Evolutionary conservation across 2,888 invertebrate genomes (phyloP), one percentile per base, ranked within the genome.

Genomic region (Zaprionus obscuricornis): DNA sequence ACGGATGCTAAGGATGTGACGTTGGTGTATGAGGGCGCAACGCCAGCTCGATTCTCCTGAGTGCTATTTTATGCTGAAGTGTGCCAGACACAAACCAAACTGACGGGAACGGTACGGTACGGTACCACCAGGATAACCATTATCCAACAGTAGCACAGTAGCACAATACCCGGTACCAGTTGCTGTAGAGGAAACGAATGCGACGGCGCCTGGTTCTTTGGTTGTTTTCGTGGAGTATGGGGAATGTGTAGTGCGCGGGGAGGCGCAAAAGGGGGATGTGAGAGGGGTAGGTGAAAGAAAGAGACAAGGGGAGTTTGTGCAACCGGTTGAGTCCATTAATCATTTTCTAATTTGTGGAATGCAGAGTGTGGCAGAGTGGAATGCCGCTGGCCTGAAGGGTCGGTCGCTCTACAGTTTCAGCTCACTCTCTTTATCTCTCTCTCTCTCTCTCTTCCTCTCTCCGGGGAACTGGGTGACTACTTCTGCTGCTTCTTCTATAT

Each of bases 281-380:
- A 29, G 34, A 20, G 14, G 52, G 50, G n/a, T 5, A 4, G 17
- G 11, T 18, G 0, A n/a, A 14, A 18, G 16, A 7, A 10, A 33
- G 31, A 11, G 27, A 16, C 11, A 10, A 27, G 18, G 7, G 64
- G 46, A 47, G 39, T 64, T 56, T 65, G 70, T 76, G 77, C 88
- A 84, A 87, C 87, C 82, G 88, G 87, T 81, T 88, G 89, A 89
- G 87, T 89, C 88, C 89, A 89, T 89, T 89, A 89, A 89, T 89
- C 89, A 89, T 87, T 88, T 89, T 89, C 88, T 89, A 88, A 89
- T 89, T 89, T 89, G 88, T 88, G 88, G 86, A 89, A 89, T 89
- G 88, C 81, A 68, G 69, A 65, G 59, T 64, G 74, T 52, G 65
- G 71, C 74, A 57, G 74, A 71, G 57, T 26, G 70, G 67, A 70